Evolutionary conservation across 2,888 invertebrate genomes (phyloP).

Genomic region (Aspidapion aeneum): DNA sequence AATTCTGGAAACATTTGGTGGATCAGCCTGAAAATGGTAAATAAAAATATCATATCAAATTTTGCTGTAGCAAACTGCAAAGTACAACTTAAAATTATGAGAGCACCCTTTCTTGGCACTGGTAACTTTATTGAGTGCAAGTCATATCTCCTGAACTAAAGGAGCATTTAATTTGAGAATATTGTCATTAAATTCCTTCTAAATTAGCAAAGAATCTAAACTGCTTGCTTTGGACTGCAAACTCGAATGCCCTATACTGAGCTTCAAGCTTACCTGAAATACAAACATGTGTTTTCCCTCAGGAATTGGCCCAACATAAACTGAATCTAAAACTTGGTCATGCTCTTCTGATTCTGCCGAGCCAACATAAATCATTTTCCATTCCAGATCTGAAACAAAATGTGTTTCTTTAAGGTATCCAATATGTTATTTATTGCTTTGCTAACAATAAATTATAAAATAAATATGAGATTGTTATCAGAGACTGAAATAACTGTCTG

Average conservation of each 20-base stretch:
- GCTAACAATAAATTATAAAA: not conserved
- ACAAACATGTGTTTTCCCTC: conserved; percentile 96
- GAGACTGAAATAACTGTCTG: no score
- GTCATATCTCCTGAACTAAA: no score
- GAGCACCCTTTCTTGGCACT: no score
- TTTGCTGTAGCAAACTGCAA: no score
- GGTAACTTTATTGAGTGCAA: no score
- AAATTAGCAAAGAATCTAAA: no score
- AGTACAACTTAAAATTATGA: no score
- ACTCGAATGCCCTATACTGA: no score
- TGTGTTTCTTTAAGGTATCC: not conserved
- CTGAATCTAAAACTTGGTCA: conserved; percentile 95
- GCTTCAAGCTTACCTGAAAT: conserved; percentile 83
- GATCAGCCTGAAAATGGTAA: conserved; percentile 77
- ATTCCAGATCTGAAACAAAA: conserved; percentile 81
- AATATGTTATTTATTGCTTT: not conserved
- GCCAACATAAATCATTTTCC: conserved; percentile 99
- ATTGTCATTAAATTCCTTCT: no score
- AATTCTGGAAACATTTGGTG: conserved; percentile 91
- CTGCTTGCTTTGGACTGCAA: no score
- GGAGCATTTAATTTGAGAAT: no score
- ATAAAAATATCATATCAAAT: conserved; percentile 1
- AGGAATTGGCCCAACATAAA: conserved; percentile 96
- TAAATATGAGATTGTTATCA: not conserved
- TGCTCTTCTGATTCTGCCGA: conserved; percentile 96